Evolutionary conservation across 2,797 vertebrate species (phyloP), one percentile per base, ranked within the genome.

Genomic region (Chelmon rostratus): DNA sequence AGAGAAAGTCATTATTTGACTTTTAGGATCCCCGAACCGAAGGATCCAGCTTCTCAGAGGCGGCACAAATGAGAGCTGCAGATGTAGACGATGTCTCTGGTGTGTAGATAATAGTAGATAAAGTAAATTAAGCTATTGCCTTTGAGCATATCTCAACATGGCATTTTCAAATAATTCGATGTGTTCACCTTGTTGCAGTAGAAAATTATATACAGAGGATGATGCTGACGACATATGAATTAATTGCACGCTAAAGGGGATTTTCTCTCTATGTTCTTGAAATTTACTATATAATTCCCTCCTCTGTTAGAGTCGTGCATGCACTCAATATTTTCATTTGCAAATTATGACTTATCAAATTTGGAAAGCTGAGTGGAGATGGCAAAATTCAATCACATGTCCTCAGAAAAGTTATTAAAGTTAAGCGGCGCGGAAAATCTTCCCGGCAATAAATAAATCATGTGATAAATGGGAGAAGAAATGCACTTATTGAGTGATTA

Each of bases 401-500:
- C 62, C 79, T 73, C 35, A 58, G 78, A 69, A 76, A 77, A 75
- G 84, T 85, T 79, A 85, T 87, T 88, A 63, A 35, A 33, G 68
- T 71, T 84, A 83, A 91, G 89, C n/a, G 63, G 86, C 80, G 76
- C 68, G 64, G 68, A 82, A 87, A 84, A 73, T 86, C 75, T 82
- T 68, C 59, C 46, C 63, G 68, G 64, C 63, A 23, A 70, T 76
- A 81, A 88, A 86, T 84, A 77, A 87, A 87, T 76, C 46, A 59
- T 62, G 66, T 66, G 83, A 90, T 77, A 67, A 83, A 91, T 88
- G 78, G 70, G 75, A 72, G 75, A 70, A 65, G 64, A 38, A 84
- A 88, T 52, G 62, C 42, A 38, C 56, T 79, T 81, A 78, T 78
- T 83, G 58, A 84, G 62, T 78, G 68, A 88, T 89, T 78, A 73